These are phyloP conservation scores for zebrafish (Danio rerio) DNA, from an alignment of 2,113 vertebrate genomes.

Conservation along the genomic window GRCz12tu NC_133194.1:42215501-42216000, in stretches of 20 bases:
- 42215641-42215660: neutral
- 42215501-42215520: neutral
- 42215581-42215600: conserved; percentile 7
- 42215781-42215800: conserved; percentile 23
- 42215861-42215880: conserved; percentile 35
- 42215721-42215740: neutral
- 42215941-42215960: neutral
- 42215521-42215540: neutral
- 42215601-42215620: neutral
- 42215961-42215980: neutral
- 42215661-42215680: neutral
- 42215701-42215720: neutral
- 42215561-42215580: neutral
- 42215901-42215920: conserved; percentile 62
- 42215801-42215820: conserved; percentile 32
- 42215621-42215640: conserved; percentile 2
- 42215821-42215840: conserved; percentile 57
- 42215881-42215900: conserved; percentile 64
- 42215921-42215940: conserved; percentile 17
- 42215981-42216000: conserved; percentile 17
- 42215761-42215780: conserved; percentile 24
- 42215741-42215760: conserved; percentile 21
- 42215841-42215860: conserved; percentile 30
- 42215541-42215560: neutral
- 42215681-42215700: neutral